These are phyloP conservation scores for Vombatus ursinus DNA, from an alignment of 2,113 vertebrate genomes.

Conservation along the genomic window DNA sequence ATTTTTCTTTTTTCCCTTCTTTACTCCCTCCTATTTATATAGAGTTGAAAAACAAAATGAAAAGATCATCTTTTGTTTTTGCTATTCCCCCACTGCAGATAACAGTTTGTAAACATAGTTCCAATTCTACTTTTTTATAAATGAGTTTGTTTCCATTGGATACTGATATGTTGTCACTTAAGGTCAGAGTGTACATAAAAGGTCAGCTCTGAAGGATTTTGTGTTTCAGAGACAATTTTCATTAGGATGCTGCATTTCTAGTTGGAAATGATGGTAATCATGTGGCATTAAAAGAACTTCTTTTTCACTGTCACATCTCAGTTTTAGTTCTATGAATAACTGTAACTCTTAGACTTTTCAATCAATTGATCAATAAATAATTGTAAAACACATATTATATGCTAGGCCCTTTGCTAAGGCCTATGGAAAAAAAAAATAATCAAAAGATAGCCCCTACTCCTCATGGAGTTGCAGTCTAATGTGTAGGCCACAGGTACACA, in stretches of 20 bases:
- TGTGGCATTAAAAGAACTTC: neutral
- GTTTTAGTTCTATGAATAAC: neutral
- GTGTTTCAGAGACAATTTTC: neutral
- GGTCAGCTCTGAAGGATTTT: neutral
- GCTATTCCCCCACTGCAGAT: neutral
- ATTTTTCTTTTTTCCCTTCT: neutral
- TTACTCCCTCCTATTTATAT: neutral
- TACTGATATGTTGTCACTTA: neutral
- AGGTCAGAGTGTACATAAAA: neutral
- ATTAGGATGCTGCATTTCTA: neutral
- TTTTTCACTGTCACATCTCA: neutral
- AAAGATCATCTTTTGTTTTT: neutral
- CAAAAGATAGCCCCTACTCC: neutral
- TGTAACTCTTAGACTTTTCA: neutral
- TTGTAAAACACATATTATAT: neutral
- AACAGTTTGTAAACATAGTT: neutral
- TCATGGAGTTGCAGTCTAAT: neutral
- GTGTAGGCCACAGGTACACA: neutral
- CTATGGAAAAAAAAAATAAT: neutral
- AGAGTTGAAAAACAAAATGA: neutral
- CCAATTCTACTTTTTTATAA: neutral
- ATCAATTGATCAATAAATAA: neutral
- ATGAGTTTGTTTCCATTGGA: neutral
- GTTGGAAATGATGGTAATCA: neutral
- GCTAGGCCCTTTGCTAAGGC: neutral